These are phyloP conservation scores for Scaptomyza tumidula DNA, from an alignment of 2,888 invertebrate species.

Conservation along the genomic window DNA sequence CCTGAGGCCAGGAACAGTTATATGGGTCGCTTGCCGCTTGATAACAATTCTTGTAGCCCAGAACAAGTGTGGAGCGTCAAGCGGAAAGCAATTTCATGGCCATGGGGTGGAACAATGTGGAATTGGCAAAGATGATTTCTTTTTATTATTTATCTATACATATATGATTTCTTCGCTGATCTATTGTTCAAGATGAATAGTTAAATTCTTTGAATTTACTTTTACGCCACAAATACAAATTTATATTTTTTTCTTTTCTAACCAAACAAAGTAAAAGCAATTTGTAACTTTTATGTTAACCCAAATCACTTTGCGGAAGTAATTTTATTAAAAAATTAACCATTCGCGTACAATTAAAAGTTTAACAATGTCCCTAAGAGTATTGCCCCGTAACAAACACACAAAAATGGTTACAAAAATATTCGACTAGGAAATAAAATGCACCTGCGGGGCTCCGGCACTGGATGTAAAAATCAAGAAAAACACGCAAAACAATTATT, in stretches of 20 bases:
- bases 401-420: slow-evolving; percentile 40
- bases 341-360: slow-evolving; percentile 48
- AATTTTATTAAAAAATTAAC: slow-evolving; percentile 37
- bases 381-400: slow-evolving; percentile 58
- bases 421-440: slow-evolving; percentile 55
- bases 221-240: background rate
- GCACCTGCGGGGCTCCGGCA: slow-evolving; percentile 66
- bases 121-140: slow-evolving; percentile 17
- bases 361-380: slow-evolving; percentile 23
- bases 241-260: too few relatives aligned
- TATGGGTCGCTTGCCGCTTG: slow-evolving; percentile 72
- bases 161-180: slow-evolving; percentile 28
- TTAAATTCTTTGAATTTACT: background rate
- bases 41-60: slow-evolving; percentile 59
- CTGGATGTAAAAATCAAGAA: slow-evolving; percentile 66
- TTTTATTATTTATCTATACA: slow-evolving; percentile 31
- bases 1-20: slow-evolving; percentile 52
- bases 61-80: slow-evolving; percentile 36
- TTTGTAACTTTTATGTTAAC: background rate
- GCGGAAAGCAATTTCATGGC: slow-evolving; percentile 80
- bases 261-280: background rate
- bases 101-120: slow-evolving; percentile 67
- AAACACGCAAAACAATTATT: slow-evolving; percentile 84
- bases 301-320: slow-evolving; percentile 26
- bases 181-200: slow-evolving; percentile 16